Percentiles rank a stretch among this genome's conserved stretches.
These are phyloP conservation scores for Hydrocynus forskahlii DNA, from an alignment of 2,797 vertebrate species.

Conservation along the genomic window DNA sequence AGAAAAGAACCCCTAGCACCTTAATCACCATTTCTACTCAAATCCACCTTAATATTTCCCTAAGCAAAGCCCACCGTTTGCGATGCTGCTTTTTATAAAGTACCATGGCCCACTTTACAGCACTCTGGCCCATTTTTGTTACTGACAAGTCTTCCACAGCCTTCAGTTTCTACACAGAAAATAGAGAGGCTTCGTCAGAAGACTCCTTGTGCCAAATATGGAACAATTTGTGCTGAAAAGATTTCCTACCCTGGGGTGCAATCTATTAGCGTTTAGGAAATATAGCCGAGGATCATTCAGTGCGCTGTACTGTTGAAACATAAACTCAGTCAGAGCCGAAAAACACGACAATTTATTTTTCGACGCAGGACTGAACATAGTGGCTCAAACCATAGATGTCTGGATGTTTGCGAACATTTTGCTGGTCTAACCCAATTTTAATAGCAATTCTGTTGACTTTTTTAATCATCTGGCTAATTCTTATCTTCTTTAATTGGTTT, in stretches of 20 bases:
- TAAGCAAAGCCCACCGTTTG: constrained; percentile 28
- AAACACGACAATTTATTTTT: constrained; percentile 16
- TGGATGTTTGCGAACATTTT: not conserved
- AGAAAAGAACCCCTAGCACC: not conserved
- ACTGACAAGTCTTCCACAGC: constrained; percentile 55
- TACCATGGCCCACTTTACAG: constrained; percentile 73
- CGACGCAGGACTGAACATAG: not conserved
- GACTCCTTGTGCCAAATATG: constrained; percentile 13
- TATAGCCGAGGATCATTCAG: not conserved
- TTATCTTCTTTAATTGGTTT: not conserved
- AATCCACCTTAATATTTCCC: constrained; percentile 54
- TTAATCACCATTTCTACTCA: not conserved
- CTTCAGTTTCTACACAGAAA: constrained; percentile 59
- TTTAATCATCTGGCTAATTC: not conserved
- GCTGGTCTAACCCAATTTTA: not conserved
- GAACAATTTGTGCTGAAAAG: constrained; percentile 19
- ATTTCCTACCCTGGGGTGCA: constrained; percentile 22
- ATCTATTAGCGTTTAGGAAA: constrained; percentile 25
- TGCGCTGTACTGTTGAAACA: constrained; percentile 6
- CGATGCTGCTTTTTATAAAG: constrained; percentile 74
- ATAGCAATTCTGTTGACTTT: not conserved
- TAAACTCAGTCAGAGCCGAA: constrained; percentile 8
- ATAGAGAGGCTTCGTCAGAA: constrained; percentile 43
- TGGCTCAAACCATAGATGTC: not conserved
- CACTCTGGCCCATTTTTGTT: constrained; percentile 77